Percentiles rank a stretch among this genome's conserved stretches.
These are phyloP conservation scores for Mantis religiosa DNA, from an alignment of 2,888 invertebrate genomes.

Conservation along the genomic window DNA sequence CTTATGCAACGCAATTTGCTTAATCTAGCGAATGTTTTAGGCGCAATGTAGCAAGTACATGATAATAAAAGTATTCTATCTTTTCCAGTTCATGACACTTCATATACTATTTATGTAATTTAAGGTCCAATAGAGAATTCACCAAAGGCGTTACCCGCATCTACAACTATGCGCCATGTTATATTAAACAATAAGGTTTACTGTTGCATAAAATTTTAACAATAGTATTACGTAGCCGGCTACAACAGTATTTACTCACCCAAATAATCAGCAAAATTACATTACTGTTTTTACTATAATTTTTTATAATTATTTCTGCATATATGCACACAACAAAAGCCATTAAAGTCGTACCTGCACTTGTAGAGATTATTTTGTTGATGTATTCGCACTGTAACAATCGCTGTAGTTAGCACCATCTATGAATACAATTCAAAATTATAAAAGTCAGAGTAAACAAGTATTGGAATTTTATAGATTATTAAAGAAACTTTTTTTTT, in stretches of 20 bases:
- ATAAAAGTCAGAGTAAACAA: background rate
- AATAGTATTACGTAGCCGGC: conserved; percentile 17
- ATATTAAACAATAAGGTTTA: conserved; percentile 23
- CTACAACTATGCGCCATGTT: conserved; percentile 22
- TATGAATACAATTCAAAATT: conserved; percentile 5
- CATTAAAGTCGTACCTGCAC: background rate
- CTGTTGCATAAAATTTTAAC: conserved; percentile 23
- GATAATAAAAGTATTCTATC: background rate
- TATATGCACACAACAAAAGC: background rate
- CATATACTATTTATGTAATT: background rate
- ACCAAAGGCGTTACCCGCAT: conserved; percentile 21
- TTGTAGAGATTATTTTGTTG: conserved; percentile 24
- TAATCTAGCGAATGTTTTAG: background rate
- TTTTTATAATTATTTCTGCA: background rate
- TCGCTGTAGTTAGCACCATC: conserved; percentile 21
- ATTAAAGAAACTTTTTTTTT: background rate
- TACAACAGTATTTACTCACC: background rate
- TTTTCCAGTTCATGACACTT: background rate
- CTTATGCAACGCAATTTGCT: background rate
- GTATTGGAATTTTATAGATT: background rate
- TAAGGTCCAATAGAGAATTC: background rate
- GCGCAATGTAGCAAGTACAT: background rate
- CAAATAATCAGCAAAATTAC: background rate
- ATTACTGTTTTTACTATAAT: background rate
- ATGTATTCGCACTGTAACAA: conserved; percentile 27